Conservation (phyloP, 2,797 vertebrate species). For the Nyctibius grandis region DNA sequence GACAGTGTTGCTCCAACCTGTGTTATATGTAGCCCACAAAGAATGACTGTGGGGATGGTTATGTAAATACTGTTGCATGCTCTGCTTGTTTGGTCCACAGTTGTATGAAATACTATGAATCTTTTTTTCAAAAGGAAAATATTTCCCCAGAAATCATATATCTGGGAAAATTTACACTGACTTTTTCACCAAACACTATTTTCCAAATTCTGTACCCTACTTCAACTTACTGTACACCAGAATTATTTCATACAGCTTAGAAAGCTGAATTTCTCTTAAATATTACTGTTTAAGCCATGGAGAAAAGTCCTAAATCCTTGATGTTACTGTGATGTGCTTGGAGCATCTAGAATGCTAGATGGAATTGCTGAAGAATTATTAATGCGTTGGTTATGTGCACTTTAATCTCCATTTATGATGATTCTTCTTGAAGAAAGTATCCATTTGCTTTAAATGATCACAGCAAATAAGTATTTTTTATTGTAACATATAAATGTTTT, state of each 20-base stretch:
- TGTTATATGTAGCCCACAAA: constrained; percentile 27
- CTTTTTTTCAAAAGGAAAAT: constrained; percentile 34
- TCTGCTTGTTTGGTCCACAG: constrained; percentile 36
- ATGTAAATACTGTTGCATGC: constrained; percentile 64
- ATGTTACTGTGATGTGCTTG: constrained; percentile 1
- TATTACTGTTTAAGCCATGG: constrained; percentile 36
- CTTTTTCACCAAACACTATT: neutral
- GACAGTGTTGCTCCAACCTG: constrained; percentile 17
- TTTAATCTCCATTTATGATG: constrained; percentile 70
- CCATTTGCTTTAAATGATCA: constrained; percentile 57
- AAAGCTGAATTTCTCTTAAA: constrained; percentile 36
- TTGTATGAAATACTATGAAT: constrained; percentile 9
- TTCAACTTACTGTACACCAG: neutral
- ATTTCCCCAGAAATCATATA: neutral
- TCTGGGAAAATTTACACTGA: constrained; percentile 10
- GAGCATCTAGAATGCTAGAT: constrained; percentile 3
- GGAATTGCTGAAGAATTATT: constrained; percentile 50
- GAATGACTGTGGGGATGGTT: neutral
- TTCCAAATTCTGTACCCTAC: constrained; percentile 5
- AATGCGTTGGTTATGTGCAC: constrained; percentile 70
- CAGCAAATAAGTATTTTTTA: constrained; percentile 61
- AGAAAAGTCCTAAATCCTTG: constrained; percentile 21
- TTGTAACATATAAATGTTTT: constrained; percentile 58
- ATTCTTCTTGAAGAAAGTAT: constrained; percentile 47
- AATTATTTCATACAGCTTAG: constrained; percentile 59